These are phyloP conservation scores for Eugnorisma glareosa DNA, from an alignment of 2,888 invertebrate genomes.

Conservation along the genomic window DNA sequence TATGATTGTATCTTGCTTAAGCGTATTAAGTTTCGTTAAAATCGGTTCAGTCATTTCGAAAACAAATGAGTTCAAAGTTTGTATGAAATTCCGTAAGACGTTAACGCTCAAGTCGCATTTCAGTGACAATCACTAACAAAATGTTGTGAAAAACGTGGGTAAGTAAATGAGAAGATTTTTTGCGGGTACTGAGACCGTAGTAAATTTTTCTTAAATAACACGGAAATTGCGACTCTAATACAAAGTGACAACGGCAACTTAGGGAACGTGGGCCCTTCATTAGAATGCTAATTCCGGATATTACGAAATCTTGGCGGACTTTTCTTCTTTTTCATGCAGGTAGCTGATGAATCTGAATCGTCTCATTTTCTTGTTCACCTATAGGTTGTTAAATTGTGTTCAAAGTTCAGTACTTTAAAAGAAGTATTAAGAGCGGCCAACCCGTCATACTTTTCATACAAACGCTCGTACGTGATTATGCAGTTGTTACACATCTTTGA, in stretches of 20 bases:
- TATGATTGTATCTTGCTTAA: too few species aligned
- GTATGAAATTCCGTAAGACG: too few species aligned
- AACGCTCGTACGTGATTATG: too few species aligned
- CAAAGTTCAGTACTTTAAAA: not conserved
- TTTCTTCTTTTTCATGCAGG: constrained; percentile 4
- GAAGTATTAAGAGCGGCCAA: too few species aligned
- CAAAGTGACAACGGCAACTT: not conserved
- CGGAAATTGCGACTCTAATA: not conserved
- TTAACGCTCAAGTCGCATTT: not conserved
- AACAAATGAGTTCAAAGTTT: too few species aligned
- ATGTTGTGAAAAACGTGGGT: not conserved
- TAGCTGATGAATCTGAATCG: not conserved
- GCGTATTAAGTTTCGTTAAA: too few species aligned
- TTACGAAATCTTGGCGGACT: constrained; percentile 36
- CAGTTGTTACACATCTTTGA: too few species aligned
- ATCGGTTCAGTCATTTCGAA: too few species aligned
- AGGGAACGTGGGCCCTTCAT: not conserved
- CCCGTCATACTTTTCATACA: too few species aligned
- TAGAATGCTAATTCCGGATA: constrained; percentile 32
- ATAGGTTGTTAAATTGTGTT: not conserved
- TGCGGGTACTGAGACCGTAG: not conserved
- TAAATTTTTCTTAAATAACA: not conserved
- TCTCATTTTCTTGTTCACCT: not conserved
- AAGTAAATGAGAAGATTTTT: not conserved
- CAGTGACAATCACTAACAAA: not conserved